Evolutionary conservation across 2,888 invertebrate species (phyloP).

Genomic region (Diplolepis rosae): DNA sequence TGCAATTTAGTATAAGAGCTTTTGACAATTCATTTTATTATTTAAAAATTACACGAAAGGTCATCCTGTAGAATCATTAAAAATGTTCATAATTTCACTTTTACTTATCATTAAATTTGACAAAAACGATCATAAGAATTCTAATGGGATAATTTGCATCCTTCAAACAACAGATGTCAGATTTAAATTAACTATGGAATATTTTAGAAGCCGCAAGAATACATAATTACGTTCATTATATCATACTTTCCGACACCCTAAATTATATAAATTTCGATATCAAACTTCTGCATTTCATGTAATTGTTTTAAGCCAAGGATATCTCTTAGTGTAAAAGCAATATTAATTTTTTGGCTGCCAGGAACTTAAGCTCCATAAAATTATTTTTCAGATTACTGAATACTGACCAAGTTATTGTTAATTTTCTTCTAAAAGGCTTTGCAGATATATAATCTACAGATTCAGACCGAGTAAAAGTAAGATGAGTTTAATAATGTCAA

Average conservation of each 20-base stretch:
- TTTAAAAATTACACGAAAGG: no score
- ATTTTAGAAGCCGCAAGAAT: background rate
- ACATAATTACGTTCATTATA: background rate
- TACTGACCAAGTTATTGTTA: background rate
- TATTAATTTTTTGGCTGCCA: background rate
- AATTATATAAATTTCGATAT: no score
- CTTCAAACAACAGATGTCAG: no score
- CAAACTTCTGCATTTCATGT: no score
- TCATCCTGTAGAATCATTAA: no score
- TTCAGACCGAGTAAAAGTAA: background rate
- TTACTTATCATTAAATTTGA: no score
- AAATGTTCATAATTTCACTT: no score
- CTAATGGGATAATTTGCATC: no score
- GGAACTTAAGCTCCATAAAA: background rate
- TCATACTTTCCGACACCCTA: background rate
- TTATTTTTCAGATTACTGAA: background rate
- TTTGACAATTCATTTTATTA: no score
- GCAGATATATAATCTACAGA: background rate
- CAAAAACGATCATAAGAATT: no score
- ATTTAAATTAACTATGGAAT: conserved; percentile 2
- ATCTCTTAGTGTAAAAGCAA: background rate
- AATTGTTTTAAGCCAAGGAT: no score
- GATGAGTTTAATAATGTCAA: background rate
- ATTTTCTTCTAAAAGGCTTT: background rate
- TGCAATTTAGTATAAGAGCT: no score